phyloP scores from a whole-genome alignment of 35 echinoderm and acorn worm species.

The Nesometra sesokonis region DNA sequence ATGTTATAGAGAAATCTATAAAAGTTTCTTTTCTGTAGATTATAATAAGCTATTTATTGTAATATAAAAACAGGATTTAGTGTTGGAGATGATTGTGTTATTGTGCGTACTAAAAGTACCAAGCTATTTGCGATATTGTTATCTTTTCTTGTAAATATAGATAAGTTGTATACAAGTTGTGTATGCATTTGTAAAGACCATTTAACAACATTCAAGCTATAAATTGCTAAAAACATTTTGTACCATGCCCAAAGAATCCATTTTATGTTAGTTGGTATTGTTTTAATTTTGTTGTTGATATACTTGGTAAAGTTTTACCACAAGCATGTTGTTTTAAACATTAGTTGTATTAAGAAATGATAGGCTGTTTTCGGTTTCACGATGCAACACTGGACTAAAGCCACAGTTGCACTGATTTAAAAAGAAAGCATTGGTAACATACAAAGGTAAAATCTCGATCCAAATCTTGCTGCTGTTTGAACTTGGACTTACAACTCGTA shows the following conservation, averaged over 20 bases:
- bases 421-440: no score
- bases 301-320: no score
- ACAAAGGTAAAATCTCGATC: no score
- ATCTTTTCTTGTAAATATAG: background rate
- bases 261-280: background rate
- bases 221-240: background rate
- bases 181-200: background rate
- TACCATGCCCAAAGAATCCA: background rate
- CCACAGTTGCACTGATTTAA: no score
- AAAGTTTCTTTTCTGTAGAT: background rate
- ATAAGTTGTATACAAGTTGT: background rate
- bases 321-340: no score
- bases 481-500: no score
- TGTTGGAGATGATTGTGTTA: background rate
- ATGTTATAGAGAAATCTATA: background rate
- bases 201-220: background rate
- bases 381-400: no score
- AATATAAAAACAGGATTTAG: background rate
- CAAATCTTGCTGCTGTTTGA: no score
- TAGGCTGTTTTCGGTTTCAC: no score
- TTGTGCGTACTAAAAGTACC: background rate
- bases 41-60: background rate
- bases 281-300: background rate
- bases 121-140: background rate
- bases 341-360: no score